phyloP scores from a whole-genome alignment of 2,113 vertebrate species.

The Embiotoca jacksoni region DNA sequence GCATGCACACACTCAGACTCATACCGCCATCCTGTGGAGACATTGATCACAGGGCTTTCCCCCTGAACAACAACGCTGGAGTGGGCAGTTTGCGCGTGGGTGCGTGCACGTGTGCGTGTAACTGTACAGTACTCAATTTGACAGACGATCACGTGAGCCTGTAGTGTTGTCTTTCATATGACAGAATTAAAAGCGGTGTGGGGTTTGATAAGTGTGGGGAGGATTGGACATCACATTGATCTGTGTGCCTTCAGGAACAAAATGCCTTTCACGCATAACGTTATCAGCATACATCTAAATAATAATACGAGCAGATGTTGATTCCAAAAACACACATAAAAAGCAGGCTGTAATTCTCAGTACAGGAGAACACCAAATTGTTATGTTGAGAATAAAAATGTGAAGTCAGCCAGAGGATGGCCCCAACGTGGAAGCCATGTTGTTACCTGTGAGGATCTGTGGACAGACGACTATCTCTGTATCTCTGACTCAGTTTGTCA shows the following conservation, averaged over 20 bases:
- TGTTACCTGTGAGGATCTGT: no score
- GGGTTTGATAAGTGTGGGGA: background rate
- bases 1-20: conserved; percentile 51
- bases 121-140: conserved; percentile 38
- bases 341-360: background rate
- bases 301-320: background rate
- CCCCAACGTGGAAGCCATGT: no score
- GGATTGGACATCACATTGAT: background rate
- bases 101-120: conserved; percentile 9
- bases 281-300: background rate
- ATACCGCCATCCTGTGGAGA: conserved; percentile 86
- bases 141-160: conserved; percentile 39
- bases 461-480: no score
- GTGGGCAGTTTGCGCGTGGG: conserved; percentile 39
- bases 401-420: no score
- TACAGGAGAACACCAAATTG: background rate
- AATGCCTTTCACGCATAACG: background rate
- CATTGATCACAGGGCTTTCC: conserved; percentile 78
- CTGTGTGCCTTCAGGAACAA: background rate
- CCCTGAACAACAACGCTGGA: conserved; percentile 22
- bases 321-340: background rate
- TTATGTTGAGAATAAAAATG: no score
- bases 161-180: background rate
- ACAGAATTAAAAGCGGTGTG: background rate
- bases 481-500: no score